A percentile compares a stretch with the other conserved stretches of the same genome.
Conservation (phyloP, 2,888 invertebrate species). For the Holacanthella duospinosa region DNA sequence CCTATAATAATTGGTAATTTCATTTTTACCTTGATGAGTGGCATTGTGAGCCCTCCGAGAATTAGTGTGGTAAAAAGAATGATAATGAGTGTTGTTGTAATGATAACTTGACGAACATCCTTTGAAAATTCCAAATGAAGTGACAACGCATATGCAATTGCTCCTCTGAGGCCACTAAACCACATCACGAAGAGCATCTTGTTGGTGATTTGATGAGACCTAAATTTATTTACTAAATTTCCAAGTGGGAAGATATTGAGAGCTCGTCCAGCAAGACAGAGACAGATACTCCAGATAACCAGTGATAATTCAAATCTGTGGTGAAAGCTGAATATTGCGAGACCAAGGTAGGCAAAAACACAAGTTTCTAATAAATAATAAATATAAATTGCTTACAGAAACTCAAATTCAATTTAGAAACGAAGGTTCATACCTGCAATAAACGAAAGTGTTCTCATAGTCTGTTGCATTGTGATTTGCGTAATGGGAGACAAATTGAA, state of each 20-base stretch:
- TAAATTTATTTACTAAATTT: conserved; percentile 83
- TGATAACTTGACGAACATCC: conserved; percentile 89
- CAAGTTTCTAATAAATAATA: conserved; percentile 61
- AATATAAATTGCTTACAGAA: background rate
- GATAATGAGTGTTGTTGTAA: conserved; percentile 95
- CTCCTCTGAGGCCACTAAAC: conserved; percentile 88
- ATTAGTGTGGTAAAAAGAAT: conserved; percentile 90
- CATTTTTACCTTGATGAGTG: conserved; percentile 60
- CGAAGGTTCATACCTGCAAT: conserved; percentile 58
- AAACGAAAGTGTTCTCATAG: conserved; percentile 91
- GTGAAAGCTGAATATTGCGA: conserved; percentile 88
- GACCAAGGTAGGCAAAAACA: conserved; percentile 93
- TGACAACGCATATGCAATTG: conserved; percentile 94
- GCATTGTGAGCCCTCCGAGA: conserved; percentile 96
- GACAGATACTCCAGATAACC: conserved; percentile 85
- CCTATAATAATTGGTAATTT: background rate
- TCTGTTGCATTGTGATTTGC: conserved; percentile 98
- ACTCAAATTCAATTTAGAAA: background rate
- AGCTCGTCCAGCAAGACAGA: conserved; percentile 86
- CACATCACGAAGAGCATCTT: conserved; percentile 99
- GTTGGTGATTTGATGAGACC: conserved; percentile 93
- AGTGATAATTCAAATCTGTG: conserved; percentile 84
- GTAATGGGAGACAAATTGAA: conserved; percentile 95
- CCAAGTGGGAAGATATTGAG: conserved; percentile 95
- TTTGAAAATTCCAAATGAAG: conserved; percentile 87